Conservation (phyloP, 2,113 vertebrate species). For the Chaetops frenatus region DNA sequence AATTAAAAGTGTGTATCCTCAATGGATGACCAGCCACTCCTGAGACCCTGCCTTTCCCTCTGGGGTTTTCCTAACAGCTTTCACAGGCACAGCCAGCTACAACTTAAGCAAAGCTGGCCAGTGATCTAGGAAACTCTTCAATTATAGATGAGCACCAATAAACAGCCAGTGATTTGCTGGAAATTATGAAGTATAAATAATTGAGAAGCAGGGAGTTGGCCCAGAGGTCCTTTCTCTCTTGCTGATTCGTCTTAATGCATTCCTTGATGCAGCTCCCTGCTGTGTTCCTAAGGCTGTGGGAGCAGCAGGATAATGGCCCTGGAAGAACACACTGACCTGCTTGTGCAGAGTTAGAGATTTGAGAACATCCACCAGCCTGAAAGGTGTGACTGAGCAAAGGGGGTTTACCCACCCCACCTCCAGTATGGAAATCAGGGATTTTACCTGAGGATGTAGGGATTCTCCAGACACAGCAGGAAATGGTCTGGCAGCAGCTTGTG, state of each 20-base stretch:
- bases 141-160: constrained; percentile 79
- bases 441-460: rapidly evolving
- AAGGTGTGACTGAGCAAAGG: neutral
- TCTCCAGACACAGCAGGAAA: neutral
- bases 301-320: constrained; percentile 38
- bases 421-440: neutral
- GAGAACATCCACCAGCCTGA: neutral
- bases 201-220: constrained; percentile 68
- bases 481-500: neutral
- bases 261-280: constrained; percentile 68
- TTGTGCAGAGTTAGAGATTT: neutral
- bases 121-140: constrained; percentile 74
- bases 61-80: constrained; percentile 68
- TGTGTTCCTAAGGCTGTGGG: constrained; percentile 30
- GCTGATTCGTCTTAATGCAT: constrained; percentile 73
- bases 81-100: constrained; percentile 52
- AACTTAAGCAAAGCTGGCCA: constrained; percentile 73
- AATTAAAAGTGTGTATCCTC: constrained; percentile 78
- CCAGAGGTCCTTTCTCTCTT: constrained; percentile 63
- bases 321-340: constrained; percentile 62
- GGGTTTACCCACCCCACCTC: neutral
- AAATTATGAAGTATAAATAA: constrained; percentile 80
- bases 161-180: constrained; percentile 78
- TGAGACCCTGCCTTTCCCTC: constrained; percentile 62
- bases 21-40: constrained; percentile 68